phyloP scores from a whole-genome alignment of 2,797 vertebrate species.

The Nannoperca obscura region DNA sequence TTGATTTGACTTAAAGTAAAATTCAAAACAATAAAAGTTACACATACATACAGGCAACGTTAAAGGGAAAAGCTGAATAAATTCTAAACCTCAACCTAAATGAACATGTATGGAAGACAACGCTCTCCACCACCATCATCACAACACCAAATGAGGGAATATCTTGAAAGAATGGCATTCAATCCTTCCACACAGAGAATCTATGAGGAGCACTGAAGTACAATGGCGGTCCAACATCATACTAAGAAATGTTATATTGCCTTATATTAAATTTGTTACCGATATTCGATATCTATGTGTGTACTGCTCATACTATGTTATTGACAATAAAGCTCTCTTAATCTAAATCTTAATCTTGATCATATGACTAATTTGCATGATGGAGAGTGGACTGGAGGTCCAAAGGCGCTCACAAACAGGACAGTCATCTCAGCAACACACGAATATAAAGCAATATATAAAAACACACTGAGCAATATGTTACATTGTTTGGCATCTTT shows the following conservation, averaged over 20 bases:
- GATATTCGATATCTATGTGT: too few species aligned
- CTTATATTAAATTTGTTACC: not conserved
- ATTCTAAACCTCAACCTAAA: too few species aligned
- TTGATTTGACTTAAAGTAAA: not conserved
- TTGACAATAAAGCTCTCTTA: too few species aligned
- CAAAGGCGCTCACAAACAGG: not conserved
- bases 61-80: not conserved
- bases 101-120: not conserved
- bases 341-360: too few species aligned
- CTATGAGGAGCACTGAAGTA: not conserved
- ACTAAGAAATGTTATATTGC: not conserved
- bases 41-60: not conserved
- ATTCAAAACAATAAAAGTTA: not conserved
- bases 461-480: not conserved
- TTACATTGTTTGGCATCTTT: not conserved
- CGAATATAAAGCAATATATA: not conserved
- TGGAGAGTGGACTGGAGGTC: not conserved
- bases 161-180: not conserved
- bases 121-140: not conserved
- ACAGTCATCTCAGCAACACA: not conserved
- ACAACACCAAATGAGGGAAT: conserved; percentile 13
- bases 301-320: too few species aligned
- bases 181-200: not conserved
- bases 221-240: too few species aligned
- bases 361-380: not conserved